Percentiles rank a stretch among this genome's conserved stretches.
Conservation (phyloP, 2,888 invertebrate genomes). For the Watsonalla cultraria region DNA sequence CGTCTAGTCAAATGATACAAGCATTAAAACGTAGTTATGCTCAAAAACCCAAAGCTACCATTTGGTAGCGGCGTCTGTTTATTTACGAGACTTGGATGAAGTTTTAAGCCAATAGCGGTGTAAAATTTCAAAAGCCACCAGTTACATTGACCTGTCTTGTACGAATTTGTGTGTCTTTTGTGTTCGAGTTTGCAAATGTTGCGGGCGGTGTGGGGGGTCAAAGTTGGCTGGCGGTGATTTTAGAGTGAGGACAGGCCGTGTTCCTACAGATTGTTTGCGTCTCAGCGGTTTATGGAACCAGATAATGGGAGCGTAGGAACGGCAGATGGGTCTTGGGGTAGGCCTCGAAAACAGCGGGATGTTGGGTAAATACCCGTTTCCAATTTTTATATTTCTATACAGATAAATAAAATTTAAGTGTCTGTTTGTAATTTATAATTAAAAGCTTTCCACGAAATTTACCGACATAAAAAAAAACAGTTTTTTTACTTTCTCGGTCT, state of each 20-base stretch:
- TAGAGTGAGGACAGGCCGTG: slow-evolving; percentile 45
- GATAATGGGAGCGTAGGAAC: slow-evolving; percentile 59
- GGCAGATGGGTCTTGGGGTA: slow-evolving; percentile 54
- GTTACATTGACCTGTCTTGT: slow-evolving; percentile 20
- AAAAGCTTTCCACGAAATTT: too few relatives aligned
- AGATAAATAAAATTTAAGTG: too few relatives aligned
- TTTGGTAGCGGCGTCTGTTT: slow-evolving; percentile 38
- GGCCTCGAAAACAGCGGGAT: slow-evolving; percentile 34
- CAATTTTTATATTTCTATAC: too few relatives aligned
- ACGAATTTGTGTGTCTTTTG: slow-evolving; percentile 1
- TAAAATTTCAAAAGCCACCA: slow-evolving; percentile 49
- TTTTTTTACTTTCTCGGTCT: too few relatives aligned
- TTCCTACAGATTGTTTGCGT: slow-evolving; percentile 60
- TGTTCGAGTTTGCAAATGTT: slow-evolving; percentile 6
- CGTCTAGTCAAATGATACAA: too few relatives aligned
- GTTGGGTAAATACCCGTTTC: not conserved
- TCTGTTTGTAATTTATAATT: too few relatives aligned
- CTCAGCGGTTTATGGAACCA: slow-evolving; percentile 63
- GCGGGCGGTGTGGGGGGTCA: slow-evolving; percentile 23
- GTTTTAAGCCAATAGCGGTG: slow-evolving; percentile 51
- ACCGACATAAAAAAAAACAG: too few relatives aligned
- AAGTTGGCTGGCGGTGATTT: slow-evolving; percentile 39
- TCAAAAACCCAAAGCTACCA: slow-evolving; percentile 24
- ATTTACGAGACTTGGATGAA: slow-evolving; percentile 61
- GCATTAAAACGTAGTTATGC: too few relatives aligned